Evolutionary conservation across 2,797 vertebrate genomes (phyloP).

Genomic region (Darevskia nairensis): DNA sequence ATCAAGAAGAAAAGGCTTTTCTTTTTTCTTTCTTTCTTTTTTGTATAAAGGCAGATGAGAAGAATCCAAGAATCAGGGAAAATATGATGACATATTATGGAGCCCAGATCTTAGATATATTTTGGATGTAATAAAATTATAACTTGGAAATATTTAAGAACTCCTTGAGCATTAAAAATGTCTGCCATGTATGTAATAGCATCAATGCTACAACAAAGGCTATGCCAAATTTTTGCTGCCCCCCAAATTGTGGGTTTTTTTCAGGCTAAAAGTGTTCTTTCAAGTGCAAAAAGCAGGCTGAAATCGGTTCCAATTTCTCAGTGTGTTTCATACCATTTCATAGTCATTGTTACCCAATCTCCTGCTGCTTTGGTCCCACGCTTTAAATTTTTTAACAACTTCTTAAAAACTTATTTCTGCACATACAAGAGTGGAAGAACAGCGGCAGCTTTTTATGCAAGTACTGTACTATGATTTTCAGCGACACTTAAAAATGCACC

Average conservation of each 20-base stretch:
- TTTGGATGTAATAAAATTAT: neutral
- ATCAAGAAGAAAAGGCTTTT: constrained; percentile 42
- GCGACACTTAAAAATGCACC: no score
- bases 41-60: constrained; percentile 68
- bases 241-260: neutral
- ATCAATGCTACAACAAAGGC: neutral
- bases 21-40: neutral
- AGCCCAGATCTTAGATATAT: neutral
- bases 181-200: neutral
- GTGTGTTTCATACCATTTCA: neutral
- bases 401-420: neutral
- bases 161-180: neutral
- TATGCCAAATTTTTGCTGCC: neutral
- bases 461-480: no score
- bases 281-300: neutral
- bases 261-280: neutral
- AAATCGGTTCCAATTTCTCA: neutral
- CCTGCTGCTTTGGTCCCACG: neutral
- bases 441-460: no score
- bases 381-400: neutral
- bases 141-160: neutral
- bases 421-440: no score
- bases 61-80: constrained; percentile 54
- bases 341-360: no score
- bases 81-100: constrained; percentile 7